Base-by-base conservation (phyloP, 2,888 invertebrate genomes). In the Sphinx pinastri region DNA sequence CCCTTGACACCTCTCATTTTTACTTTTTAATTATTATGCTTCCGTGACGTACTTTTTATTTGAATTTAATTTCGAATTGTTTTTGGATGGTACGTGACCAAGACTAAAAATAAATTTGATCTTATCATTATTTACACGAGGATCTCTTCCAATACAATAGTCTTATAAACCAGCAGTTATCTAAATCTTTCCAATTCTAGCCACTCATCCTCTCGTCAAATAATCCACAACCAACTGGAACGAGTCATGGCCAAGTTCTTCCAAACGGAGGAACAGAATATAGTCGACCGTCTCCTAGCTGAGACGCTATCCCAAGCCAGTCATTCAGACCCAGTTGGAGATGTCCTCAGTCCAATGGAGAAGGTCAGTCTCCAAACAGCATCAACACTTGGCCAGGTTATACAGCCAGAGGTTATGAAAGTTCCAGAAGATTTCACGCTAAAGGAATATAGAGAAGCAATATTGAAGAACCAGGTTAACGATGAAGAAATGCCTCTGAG, bases 361-460 rank as follows among this genome's bases (percentile, higher is more conserved):
- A 84, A 81, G 55, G 80, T 84, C 0, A 79, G 74, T 11, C 72
- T 91, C 2, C 83, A 84, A 51, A 83, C 85, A 66, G 82, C 82
- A 2, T 80, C 85, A 0, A 78, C 80, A 31, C 45, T 84, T 11
- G 82, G 84, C 4, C 78, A 78, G 54, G 76, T 88, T 45, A 74
- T 85, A 66, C 78, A 84, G 4, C 76, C 79, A 0, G 75, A 75
- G 7, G 16, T 69, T 5, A 47, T 76, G 2, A 70, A 68, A 8
- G 68, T 59, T 3, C 67, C 73, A 2, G 82, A 83, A 71, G 83
- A 89, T 74, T 69, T 78, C 0, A 84, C 83, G 11, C 70, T 91
- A 47, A 80, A 84, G 58, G 80, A 89, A 71, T 91, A 91, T 57
- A 79, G 81, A 54, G 84, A 87, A 47, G 89, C 85, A 0, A 68